Evolutionary conservation across 2,113 vertebrate genomes (phyloP), one percentile per base, ranked within the genome.

Genomic region (Saccopteryx leptura): DNA sequence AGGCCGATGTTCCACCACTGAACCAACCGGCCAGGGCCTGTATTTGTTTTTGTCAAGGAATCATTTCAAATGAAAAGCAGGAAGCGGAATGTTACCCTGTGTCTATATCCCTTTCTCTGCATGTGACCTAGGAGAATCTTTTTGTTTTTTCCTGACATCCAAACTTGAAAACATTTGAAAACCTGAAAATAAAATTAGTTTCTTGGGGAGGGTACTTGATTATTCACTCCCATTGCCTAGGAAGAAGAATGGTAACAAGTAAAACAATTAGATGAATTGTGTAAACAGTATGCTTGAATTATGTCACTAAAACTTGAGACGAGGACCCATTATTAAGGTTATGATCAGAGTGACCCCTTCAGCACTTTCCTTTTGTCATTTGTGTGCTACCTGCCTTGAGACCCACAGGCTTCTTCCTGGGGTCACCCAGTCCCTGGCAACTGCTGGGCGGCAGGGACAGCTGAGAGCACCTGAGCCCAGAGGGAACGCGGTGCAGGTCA

Each of bases 31-130:
- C 39, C 39, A 39, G 39, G 39, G 39, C 2, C 39, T 39, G 39
- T 39, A 65, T 74, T 61, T 92, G 39, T 63, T 61, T 84, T 63
- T 24, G 12, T 23, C 86, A 91, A 72, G 89, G 76, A 84, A 89
- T 86, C 84, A 88, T 92, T 91, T 87, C 52, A 75, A 96, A 92
- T 94, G 72, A 96, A 98, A 96, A 93, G 93, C 92, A 97, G 94
- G 96, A 97, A 97, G 48, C 65, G 86, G 50, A 92, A 86, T 61
- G 54, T 95, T 95, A 86, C 39, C 3, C 39, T 90, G 52, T 80
- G 65, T 91, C 92, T 86, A 15, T n/a, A 94, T 48, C 18, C 88
- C 39, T 96, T 97, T 94, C 96, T 95, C 88, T 93, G 72, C 68
- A 2, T 82, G 71, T 90, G 61, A 68, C 76, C 95, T 97, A 65